phyloP scores from a whole-genome alignment of 2,797 vertebrate species.

The Eospalax fontanierii region DNA sequence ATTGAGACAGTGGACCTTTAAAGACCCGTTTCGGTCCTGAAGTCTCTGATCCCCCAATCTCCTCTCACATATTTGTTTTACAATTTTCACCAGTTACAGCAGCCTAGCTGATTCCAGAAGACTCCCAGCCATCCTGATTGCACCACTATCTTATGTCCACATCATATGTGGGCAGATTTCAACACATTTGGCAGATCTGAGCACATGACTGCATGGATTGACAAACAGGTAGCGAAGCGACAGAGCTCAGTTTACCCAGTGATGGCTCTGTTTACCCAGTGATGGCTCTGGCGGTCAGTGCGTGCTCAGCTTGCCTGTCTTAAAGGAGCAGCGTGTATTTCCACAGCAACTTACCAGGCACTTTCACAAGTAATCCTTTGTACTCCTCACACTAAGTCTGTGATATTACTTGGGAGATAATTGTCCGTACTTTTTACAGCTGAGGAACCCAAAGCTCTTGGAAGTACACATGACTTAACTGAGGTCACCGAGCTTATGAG shows the following conservation, averaged over 20 bases:
- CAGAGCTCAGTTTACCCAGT: no score
- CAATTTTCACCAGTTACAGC: not conserved
- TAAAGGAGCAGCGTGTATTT: not conserved
- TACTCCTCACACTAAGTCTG: not conserved
- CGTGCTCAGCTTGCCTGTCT: not conserved
- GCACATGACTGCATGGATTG: not conserved
- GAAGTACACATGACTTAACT: not conserved
- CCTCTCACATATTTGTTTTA: not conserved
- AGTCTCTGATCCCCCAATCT: not conserved
- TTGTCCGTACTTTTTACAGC: not conserved
- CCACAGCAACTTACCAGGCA: not conserved
- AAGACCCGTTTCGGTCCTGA: not conserved
- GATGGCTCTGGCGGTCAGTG: not conserved
- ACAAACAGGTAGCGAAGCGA: not conserved
- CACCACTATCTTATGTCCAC: not conserved
- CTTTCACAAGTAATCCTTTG: not conserved
- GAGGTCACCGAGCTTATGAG: not conserved
- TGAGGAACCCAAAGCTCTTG: not conserved
- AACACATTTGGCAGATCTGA: not conserved
- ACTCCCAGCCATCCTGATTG: not conserved
- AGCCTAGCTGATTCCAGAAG: not conserved
- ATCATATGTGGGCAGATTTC: not conserved
- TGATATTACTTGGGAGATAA: not conserved
- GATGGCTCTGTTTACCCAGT: no score
- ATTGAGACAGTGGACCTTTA: not conserved